Evolutionary conservation across 92 coral and sea anemone genomes (phyloP).

Genomic region (Heliopora coerulea): DNA sequence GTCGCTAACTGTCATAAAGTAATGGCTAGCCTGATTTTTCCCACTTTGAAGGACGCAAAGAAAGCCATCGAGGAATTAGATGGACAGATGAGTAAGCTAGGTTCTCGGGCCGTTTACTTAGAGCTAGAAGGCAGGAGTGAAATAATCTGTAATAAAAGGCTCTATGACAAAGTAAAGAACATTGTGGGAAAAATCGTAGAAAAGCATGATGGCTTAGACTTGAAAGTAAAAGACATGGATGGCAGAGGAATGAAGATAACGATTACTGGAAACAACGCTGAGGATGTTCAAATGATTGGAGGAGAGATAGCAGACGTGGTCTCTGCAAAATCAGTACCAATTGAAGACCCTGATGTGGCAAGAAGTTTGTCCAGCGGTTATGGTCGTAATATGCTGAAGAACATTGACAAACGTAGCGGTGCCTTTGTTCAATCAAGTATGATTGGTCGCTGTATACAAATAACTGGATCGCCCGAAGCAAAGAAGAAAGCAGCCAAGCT

Average conservation of each 20-base stretch:
- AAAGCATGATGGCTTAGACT: not conserved
- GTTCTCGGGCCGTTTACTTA: slow-evolving; percentile 16
- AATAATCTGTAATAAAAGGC: slow-evolving; percentile 8
- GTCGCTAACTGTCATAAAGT: slow-evolving; percentile 22
- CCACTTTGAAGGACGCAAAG: not conserved
- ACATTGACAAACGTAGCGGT: slow-evolving; percentile 10
- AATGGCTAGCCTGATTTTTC: not conserved
- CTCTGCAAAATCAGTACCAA: not conserved
- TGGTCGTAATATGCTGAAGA: slow-evolving; percentile 15
- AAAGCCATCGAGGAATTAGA: too few relatives aligned
- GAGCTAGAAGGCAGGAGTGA: not conserved
- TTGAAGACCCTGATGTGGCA: slow-evolving; percentile 26
- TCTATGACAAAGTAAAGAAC: slow-evolving; percentile 4
- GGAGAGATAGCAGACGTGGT: not conserved
- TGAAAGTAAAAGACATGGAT: not conserved
- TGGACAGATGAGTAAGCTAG: slow-evolving; percentile 1
- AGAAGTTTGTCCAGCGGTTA: slow-evolving; percentile 12
- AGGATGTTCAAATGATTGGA: slow-evolving; percentile 23
- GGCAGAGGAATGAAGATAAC: slow-evolving; percentile 8
- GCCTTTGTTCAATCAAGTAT: not conserved
- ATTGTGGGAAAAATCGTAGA: not conserved
- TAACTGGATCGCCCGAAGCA: slow-evolving; percentile 13
- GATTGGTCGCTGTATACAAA: slow-evolving; percentile 29
- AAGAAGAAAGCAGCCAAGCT: not conserved
- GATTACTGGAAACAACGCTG: slow-evolving; percentile 15